Evolutionary conservation across 2,113 vertebrate species (phyloP).

Genomic region (Ptilorrhoa leucosticta): DNA sequence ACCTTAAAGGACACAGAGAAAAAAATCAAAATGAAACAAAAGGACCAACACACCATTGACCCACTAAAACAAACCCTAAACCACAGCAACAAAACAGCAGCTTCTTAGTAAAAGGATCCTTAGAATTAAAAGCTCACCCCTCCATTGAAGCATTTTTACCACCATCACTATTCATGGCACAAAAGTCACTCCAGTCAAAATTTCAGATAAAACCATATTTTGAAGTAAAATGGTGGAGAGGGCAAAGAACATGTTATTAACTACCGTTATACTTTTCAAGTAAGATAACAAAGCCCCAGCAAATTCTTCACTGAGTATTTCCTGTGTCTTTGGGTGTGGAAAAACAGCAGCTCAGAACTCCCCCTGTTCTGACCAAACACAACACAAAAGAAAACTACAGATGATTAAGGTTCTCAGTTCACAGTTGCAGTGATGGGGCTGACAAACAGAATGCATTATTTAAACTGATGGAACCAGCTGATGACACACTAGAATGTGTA

Average conservation of each 20-base stretch:
- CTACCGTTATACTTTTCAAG: background rate
- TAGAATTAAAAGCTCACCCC: background rate
- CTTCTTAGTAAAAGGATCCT: background rate
- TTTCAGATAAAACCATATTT: background rate
- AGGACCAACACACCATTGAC: background rate
- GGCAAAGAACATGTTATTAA: background rate
- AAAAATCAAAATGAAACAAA: background rate
- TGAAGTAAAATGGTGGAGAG: background rate
- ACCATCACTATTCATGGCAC: background rate
- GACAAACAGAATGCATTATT: background rate
- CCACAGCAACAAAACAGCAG: background rate
- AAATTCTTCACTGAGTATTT: background rate
- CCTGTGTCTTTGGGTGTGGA: background rate
- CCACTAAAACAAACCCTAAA: background rate
- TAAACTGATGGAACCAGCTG: background rate
- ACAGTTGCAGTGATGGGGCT: background rate
- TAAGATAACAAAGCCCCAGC: background rate
- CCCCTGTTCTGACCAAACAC: background rate
- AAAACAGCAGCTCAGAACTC: background rate
- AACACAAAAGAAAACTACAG: background rate
- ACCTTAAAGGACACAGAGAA: background rate
- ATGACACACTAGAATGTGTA: background rate
- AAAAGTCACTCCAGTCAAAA: background rate
- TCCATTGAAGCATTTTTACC: background rate
- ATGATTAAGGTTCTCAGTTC: background rate